Percentiles rank a stretch among this genome's conserved stretches.
Conservation (phyloP, 2,113 vertebrate species). For the Ctenodactylus gundi region DNA sequence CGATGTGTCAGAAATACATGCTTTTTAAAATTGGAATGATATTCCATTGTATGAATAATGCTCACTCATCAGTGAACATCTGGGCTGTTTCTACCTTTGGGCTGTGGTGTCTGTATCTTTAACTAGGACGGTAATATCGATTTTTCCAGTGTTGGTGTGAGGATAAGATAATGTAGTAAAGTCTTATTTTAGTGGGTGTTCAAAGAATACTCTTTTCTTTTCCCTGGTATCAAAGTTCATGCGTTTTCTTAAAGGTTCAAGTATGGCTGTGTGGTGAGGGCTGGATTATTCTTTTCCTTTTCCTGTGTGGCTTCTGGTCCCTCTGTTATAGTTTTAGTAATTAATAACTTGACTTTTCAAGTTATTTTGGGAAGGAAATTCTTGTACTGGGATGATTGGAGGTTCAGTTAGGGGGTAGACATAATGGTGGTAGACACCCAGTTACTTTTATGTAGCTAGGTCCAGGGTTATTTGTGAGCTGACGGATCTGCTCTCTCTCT, state of each 20-base stretch:
- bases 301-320: neutral
- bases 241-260: neutral
- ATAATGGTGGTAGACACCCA: neutral
- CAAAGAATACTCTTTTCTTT: neutral
- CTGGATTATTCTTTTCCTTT: neutral
- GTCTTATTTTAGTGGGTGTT: neutral
- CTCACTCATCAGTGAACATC: accelerated
- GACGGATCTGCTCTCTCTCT: slow-evolving; percentile 29
- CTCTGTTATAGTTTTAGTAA: neutral
- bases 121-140: neutral
- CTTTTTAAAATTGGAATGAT: neutral
- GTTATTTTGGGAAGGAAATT: neutral
- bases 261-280: neutral
- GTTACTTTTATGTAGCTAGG: neutral
- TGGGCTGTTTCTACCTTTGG: neutral
- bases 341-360: neutral
- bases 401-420: accelerated
- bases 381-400: neutral
- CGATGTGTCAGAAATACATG: neutral
- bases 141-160: neutral
- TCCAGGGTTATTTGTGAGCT: slow-evolving; percentile 5
- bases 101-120: neutral
- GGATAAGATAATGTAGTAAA: neutral
- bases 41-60: neutral
- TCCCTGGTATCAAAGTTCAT: neutral